Evolutionary conservation across 1,140 invertebrate species (phyloP).

Genomic region (Tenebrio molitor): DNA sequence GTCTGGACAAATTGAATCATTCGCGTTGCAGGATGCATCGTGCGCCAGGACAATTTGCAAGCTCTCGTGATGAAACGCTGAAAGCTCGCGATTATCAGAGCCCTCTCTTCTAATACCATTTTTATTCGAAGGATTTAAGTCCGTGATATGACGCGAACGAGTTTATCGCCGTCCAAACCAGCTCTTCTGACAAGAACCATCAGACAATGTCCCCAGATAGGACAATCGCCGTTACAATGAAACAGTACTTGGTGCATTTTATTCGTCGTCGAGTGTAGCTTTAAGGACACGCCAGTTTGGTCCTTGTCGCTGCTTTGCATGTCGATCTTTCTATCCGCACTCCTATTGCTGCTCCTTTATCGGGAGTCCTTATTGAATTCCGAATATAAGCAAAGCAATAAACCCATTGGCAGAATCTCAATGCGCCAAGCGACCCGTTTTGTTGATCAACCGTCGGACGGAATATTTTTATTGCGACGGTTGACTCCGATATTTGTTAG

Average conservation of each 20-base stretch:
- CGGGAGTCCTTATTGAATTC: constrained; percentile 62
- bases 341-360: constrained; percentile 52
- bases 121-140: constrained; percentile 9
- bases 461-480: constrained; percentile 54
- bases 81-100: constrained; percentile 27
- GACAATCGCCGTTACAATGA: background rate
- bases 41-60: too few species aligned
- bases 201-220: constrained; percentile 13
- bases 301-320: constrained; percentile 47
- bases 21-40: too few species aligned
- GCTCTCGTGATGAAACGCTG: too few species aligned
- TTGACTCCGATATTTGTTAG: constrained; percentile 44
- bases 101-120: constrained; percentile 2
- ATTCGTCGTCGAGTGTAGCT: constrained; percentile 1
- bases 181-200: constrained; percentile 17
- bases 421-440: constrained; percentile 55
- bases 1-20: too few species aligned
- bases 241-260: constrained; percentile 29
- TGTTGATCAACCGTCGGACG: constrained; percentile 57
- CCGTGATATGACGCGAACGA: constrained; percentile 4
- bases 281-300: constrained; percentile 35
- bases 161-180: constrained; percentile 16
- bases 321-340: constrained; percentile 43
- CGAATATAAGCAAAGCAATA: constrained; percentile 64
- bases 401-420: constrained; percentile 63